A percentile compares a stretch with the other conserved stretches of the same genome.
Conservation (phyloP, 23 tunicate species). For the Halocynthia roretzi region DNA sequence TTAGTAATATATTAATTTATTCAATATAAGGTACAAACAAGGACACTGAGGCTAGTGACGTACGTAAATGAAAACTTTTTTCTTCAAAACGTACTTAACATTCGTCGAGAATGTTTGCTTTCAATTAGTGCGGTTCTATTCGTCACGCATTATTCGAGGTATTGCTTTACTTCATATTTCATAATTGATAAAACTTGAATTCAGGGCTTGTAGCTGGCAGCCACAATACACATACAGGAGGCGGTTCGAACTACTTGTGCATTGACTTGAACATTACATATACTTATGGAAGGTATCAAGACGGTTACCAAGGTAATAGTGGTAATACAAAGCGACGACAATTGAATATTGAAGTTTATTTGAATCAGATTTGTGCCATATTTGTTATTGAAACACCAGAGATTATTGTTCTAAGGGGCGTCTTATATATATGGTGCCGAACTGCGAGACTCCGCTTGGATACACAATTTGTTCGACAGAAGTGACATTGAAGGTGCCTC, state of each 20-base stretch:
- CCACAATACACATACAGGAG: conserved; percentile 11
- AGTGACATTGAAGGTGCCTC: conserved; percentile 12
- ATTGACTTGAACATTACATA: conserved; percentile 2
- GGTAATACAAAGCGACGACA: background rate
- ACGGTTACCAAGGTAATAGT: conserved; percentile 1
- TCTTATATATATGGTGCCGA: conserved; percentile 31
- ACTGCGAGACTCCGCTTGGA: conserved; percentile 31
- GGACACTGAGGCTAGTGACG: too few species aligned
- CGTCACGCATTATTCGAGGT: too few species aligned
- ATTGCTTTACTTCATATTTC: background rate
- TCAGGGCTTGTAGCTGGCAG: conserved; percentile 10
- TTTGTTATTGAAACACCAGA: background rate
- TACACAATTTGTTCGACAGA: conserved; percentile 29
- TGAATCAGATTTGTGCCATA: background rate
- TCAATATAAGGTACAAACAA: too few species aligned
- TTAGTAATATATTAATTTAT: too few species aligned
- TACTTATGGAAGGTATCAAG: background rate
- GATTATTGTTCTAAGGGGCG: conserved; percentile 9
- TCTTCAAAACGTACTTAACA: too few species aligned
- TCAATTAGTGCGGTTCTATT: too few species aligned
- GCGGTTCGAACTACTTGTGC: conserved; percentile 10
- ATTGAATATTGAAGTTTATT: background rate
- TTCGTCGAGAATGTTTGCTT: too few species aligned
- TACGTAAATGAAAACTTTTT: too few species aligned
- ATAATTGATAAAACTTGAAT: too few species aligned